Conservation (phyloP, 53 echinoderm and acorn worm genomes). For the Patiria pectinifera region DNA sequence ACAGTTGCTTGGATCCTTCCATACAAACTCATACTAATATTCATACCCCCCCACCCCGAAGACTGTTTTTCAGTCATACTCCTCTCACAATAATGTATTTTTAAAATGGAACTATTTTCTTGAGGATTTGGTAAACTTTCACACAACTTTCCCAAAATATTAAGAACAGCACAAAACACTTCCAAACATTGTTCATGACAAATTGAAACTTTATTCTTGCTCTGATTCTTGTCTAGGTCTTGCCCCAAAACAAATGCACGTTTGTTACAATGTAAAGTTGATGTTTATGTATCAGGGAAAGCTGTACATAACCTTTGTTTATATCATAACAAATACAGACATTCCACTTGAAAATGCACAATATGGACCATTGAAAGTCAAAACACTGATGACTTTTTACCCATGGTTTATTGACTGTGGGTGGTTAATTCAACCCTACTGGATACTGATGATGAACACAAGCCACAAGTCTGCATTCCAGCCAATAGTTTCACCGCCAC, state of each 20-base stretch:
- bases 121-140: no score
- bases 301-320: neutral
- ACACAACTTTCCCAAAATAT: no score
- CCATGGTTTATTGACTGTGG: constrained; percentile 30
- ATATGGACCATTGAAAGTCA: neutral
- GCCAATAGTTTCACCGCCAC: neutral
- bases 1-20: no score
- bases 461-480: neutral
- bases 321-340: neutral
- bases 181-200: neutral
- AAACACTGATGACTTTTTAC: no score
- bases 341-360: neutral
- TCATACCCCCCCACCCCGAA: no score
- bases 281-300: neutral
- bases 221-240: neutral
- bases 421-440: neutral
- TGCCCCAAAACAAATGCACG: neutral
- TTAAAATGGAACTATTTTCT: no score
- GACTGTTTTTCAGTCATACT: no score
- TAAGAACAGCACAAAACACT: neutral
- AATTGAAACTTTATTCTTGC: neutral
- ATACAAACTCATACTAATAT: no score
- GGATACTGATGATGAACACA: neutral
- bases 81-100: no score
- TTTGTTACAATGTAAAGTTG: neutral